Base-by-base conservation (phyloP, 2,797 vertebrate genomes). In the Squalus acanthias region DNA sequence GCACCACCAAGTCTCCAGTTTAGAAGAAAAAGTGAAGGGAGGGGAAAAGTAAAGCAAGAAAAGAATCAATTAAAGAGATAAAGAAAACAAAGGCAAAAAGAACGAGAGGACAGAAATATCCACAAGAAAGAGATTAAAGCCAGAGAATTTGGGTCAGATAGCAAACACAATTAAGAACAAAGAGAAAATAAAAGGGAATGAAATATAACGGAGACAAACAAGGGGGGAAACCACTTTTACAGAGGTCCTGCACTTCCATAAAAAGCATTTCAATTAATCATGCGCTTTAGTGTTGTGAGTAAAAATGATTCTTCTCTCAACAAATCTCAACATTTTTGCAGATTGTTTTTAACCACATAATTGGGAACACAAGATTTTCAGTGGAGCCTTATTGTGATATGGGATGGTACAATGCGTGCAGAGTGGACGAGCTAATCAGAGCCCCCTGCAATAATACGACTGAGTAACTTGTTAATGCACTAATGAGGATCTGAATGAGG, bases 141-240 rank as follows among this genome's bases (percentile, higher is more conserved):
- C 94, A 95, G 70, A n/a, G 26, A 57, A 95, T 33, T 95, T 76
- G 94, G 70, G 70, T 95, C 94, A 76, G 24, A 76, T 53, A 29
- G 50, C 26, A 72, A 70, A 72, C 50, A 76, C 94, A 95, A 95
- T 76, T 95, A 95, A 95, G 70, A 95, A 95, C 94, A 74, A 74
- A 95, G 46, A 50, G 46, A 29, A 95, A 33, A 53, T 53, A 74
- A 67, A 92, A 92, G 33, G 20, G 94, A 57, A 95, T 76, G 33
- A 95, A 74, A 60, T 76, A 76, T 57, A 76, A 60, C 70, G 33
- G 92, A 94, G 13, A 46, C 17, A 70, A 20, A 79, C 76, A 79
- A 92, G 26, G 53, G 50, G 20, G 72, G 22, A 87, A 7, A 69
- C 67, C 17, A 26, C 26, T 89, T 95, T 95, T 74, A 95, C 65